A percentile compares a stretch with the other conserved stretches of the same genome.
Conservation (phyloP, 2,888 invertebrate species). For the Allygus modestus region DNA sequence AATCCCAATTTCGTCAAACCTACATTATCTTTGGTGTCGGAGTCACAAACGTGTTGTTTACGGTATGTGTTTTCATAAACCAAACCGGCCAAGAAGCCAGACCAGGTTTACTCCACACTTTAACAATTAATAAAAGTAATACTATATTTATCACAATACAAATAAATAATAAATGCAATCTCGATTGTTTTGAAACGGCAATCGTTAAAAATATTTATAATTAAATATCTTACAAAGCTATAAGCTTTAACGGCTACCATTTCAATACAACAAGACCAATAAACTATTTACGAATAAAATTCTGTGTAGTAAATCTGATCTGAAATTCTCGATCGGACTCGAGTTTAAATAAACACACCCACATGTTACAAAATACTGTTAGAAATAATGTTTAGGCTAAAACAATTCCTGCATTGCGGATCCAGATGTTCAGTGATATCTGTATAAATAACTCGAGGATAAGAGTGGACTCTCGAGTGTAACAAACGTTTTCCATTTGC, state of each 20-base stretch:
- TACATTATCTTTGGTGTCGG: slow-evolving; percentile 8
- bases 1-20: background rate
- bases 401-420: background rate
- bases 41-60: slow-evolving; percentile 5
- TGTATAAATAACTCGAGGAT: background rate
- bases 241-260: slow-evolving; percentile 17
- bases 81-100: background rate
- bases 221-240: slow-evolving; percentile 18
- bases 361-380: slow-evolving; percentile 31
- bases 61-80: background rate
- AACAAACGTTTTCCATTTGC: background rate
- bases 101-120: slow-evolving; percentile 16
- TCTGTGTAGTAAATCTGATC: slow-evolving; percentile 25
- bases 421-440: background rate
- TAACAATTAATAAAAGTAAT: slow-evolving; percentile 17
- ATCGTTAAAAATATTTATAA: background rate
- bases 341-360: background rate
- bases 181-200: slow-evolving; percentile 1
- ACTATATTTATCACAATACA: slow-evolving; percentile 28
- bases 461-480: background rate
- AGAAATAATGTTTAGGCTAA: background rate
- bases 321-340: background rate
- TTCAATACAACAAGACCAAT: slow-evolving; percentile 5
- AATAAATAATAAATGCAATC: slow-evolving; percentile 31
- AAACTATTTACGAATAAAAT: slow-evolving; percentile 17